Percentiles rank a stretch among this genome's conserved stretches.
Conservation (phyloP, 2,797 vertebrate genomes). For the Lateolabrax maculatus region DNA sequence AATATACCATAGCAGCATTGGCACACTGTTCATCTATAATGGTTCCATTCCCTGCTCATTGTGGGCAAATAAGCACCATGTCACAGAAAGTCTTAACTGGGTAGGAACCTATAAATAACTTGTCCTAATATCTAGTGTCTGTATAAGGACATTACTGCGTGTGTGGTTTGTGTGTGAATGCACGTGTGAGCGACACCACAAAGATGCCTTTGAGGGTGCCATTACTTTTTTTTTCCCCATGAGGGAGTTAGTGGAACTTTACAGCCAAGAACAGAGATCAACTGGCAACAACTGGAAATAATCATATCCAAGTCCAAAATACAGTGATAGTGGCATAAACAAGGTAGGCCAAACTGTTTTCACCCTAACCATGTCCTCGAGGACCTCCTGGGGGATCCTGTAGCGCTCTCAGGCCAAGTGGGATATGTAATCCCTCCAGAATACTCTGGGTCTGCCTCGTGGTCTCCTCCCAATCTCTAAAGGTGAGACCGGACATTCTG, state of each 20-base stretch:
- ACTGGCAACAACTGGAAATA: not conserved
- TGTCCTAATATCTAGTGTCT: slow-evolving; percentile 7
- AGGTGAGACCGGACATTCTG: not conserved
- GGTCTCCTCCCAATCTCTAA: no score
- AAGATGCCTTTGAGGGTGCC: not conserved
- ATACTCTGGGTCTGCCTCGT: not conserved
- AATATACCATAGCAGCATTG: not conserved
- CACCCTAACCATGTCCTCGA: not conserved
- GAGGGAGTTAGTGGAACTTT: no score
- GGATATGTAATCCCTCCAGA: not conserved
- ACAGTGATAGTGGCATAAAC: no score
- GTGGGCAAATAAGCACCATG: slow-evolving; percentile 2
- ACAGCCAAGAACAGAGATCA: not conserved
- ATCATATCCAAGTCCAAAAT: not conserved
- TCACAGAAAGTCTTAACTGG: slow-evolving; percentile 19
- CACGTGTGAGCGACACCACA: not conserved
- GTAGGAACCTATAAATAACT: slow-evolving; percentile 35
- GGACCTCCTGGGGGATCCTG: not conserved
- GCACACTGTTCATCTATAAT: not conserved
- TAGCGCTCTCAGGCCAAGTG: not conserved
- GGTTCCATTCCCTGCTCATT: not conserved
- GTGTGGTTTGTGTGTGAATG: not conserved
- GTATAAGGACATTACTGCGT: not conserved
- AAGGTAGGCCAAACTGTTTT: not conserved
- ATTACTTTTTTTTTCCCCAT: not conserved